Evolutionary conservation across 1,140 invertebrate species (phyloP).

Genomic region (Ylistrum balloti): DNA sequence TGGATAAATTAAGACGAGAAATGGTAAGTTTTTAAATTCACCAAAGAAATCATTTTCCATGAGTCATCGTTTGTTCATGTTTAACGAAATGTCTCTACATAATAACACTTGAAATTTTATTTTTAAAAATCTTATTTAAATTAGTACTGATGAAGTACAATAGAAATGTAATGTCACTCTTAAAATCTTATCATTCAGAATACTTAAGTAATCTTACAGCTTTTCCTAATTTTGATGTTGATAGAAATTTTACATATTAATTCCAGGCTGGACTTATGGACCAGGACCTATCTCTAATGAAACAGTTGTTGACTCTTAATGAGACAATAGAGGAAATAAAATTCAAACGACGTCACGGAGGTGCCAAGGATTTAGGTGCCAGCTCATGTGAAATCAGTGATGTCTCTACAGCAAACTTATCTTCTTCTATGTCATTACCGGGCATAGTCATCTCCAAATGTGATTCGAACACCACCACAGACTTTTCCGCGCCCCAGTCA

Average conservation of each 20-base stretch:
- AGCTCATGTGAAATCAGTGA: constrained; percentile 65
- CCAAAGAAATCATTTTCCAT: background rate
- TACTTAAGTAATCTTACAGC: no score
- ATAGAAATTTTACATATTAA: constrained; percentile 40
- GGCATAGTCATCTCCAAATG: background rate
- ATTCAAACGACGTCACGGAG: constrained; percentile 73
- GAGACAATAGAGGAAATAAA: constrained; percentile 79
- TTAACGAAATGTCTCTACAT: no score
- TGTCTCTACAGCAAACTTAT: background rate
- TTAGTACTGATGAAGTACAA: no score
- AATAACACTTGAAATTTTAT: no score
- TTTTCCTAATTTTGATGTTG: background rate
- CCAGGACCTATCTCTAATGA: constrained; percentile 78
- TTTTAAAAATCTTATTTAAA: no score
- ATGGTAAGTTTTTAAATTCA: constrained; percentile 54
- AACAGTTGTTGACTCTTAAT: constrained; percentile 78
- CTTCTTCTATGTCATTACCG: background rate
- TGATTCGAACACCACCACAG: constrained; percentile 37
- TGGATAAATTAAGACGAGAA: constrained; percentile 56
- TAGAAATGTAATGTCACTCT: no score
- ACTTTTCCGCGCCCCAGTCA: constrained; percentile 7
- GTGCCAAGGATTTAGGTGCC: constrained; percentile 65
- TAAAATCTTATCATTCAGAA: no score
- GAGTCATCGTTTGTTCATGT: no score
- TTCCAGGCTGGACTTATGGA: constrained; percentile 78